A percentile compares a stretch with the other conserved stretches of the same genome.
Evolutionary conservation across 2,113 vertebrate genomes (phyloP).

Genomic region (Mus spicilegus): DNA sequence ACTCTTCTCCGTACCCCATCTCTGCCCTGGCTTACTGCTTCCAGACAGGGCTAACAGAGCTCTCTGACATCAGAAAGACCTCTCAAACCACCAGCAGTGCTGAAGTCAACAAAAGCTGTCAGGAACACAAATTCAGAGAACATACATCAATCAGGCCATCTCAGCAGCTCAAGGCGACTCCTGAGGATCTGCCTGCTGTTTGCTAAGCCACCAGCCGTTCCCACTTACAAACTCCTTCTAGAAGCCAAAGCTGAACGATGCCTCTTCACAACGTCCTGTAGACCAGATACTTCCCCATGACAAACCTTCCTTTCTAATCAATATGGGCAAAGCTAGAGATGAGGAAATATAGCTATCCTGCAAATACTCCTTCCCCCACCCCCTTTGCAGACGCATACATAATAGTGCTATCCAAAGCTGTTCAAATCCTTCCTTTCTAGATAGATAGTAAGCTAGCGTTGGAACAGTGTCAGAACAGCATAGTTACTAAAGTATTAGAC

Average conservation of each 20-base stretch:
- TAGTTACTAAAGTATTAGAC: conserved; percentile 32
- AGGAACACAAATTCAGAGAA: conserved; percentile 46
- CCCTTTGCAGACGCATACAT: background rate
- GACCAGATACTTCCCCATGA: background rate
- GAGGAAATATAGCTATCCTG: background rate
- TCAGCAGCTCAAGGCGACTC: background rate
- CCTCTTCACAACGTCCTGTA: conserved; percentile 22
- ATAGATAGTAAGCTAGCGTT: background rate
- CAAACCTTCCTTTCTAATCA: conserved; percentile 36
- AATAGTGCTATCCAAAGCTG: background rate
- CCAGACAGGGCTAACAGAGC: background rate
- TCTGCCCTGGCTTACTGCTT: conserved; percentile 1
- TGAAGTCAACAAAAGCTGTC: conserved; percentile 22
- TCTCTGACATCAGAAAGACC: conserved; percentile 5
- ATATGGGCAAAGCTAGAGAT: background rate
- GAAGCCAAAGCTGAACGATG: conserved; percentile 28
- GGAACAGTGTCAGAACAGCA: background rate
- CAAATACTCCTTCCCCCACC: background rate
- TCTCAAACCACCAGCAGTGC: background rate
- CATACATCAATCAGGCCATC: background rate
- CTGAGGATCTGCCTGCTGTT: background rate
- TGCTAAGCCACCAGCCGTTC: conserved; percentile 35
- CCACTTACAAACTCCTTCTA: conserved; percentile 2
- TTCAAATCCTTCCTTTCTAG: background rate
- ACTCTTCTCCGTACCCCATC: background rate